Conservation (phyloP, 2,888 invertebrate genomes). For the Drosophila hamatofila region DNA sequence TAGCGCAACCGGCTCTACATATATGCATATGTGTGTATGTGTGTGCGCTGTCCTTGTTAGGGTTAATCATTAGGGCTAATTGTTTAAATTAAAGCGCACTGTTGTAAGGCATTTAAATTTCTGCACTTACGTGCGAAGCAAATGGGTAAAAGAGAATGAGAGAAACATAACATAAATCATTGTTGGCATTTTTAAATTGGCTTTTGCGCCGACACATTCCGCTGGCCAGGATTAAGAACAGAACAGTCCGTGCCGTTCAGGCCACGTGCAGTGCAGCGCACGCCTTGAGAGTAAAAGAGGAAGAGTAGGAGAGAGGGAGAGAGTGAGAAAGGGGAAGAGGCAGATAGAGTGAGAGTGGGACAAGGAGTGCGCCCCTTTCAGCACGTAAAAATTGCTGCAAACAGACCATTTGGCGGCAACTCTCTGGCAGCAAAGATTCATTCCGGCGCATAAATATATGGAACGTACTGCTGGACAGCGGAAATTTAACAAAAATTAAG, state of each 20-base stretch:
- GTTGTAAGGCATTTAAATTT: slow-evolving; percentile 56
- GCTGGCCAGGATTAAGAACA: slow-evolving; percentile 66
- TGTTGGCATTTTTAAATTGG: slow-evolving; percentile 84
- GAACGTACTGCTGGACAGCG: slow-evolving; percentile 53
- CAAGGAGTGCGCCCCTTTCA: slow-evolving; percentile 3
- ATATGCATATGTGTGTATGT: background rate
- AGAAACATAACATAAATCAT: slow-evolving; percentile 78
- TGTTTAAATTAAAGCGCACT: slow-evolving; percentile 76
- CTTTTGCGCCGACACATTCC: slow-evolving; percentile 75
- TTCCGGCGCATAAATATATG: slow-evolving; percentile 58
- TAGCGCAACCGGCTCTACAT: slow-evolving; percentile 23
- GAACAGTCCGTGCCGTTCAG: slow-evolving; percentile 20
- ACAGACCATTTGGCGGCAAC: slow-evolving; percentile 16
- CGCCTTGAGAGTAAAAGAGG: background rate
- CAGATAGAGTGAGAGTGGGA: background rate
- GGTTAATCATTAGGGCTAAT: slow-evolving; percentile 79
- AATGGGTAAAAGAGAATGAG: background rate
- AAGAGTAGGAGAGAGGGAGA: background rate
- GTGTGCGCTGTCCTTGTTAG: slow-evolving; percentile 33
- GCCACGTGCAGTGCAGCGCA: slow-evolving; percentile 21
- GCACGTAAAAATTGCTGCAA: slow-evolving; percentile 47
- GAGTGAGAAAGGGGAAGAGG: too few species aligned
- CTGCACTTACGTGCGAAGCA: slow-evolving; percentile 29
- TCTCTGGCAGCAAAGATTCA: slow-evolving; percentile 37
- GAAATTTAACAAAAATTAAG: slow-evolving; percentile 80